Conservation (phyloP, 2,797 vertebrate genomes). For the Eupleurogrammus muticus region DNA sequence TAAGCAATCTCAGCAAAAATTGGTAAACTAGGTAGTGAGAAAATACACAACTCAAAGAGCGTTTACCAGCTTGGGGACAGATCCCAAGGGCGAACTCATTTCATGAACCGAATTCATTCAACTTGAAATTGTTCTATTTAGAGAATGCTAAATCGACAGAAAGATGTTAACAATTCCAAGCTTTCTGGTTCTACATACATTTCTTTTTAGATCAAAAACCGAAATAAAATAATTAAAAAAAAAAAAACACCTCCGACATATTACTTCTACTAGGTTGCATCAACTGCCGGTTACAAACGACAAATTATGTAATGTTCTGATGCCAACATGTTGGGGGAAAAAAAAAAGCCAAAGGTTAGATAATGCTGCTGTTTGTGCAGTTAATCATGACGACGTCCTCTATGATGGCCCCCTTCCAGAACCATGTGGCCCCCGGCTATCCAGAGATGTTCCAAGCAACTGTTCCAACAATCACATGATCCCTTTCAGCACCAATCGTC, state of each 20-base stretch:
- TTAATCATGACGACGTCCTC: constrained; percentile 6
- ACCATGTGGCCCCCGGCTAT: constrained; percentile 5
- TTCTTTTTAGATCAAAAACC: neutral
- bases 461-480: constrained; percentile 52
- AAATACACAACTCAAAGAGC: neutral
- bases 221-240: neutral
- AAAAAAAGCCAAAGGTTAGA: constrained; percentile 8
- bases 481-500: constrained; percentile 21
- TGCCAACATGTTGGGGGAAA: neutral
- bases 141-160: no score
- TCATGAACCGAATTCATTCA: no score
- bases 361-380: neutral
- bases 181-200: neutral
- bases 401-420: constrained; percentile 4
- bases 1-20: neutral
- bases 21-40: neutral
- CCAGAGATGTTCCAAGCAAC: constrained; percentile 49
- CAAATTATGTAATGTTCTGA: constrained; percentile 9
- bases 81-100: neutral
- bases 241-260: neutral
- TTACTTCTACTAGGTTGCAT: constrained; percentile 2
- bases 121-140: neutral
- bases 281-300: constrained; percentile 8
- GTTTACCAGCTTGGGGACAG: neutral
- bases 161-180: neutral